Evolutionary conservation across 2,797 vertebrate species (phyloP), one percentile per base, ranked within the genome.

Genomic region (Xiphorhynchus erythropygius): DNA sequence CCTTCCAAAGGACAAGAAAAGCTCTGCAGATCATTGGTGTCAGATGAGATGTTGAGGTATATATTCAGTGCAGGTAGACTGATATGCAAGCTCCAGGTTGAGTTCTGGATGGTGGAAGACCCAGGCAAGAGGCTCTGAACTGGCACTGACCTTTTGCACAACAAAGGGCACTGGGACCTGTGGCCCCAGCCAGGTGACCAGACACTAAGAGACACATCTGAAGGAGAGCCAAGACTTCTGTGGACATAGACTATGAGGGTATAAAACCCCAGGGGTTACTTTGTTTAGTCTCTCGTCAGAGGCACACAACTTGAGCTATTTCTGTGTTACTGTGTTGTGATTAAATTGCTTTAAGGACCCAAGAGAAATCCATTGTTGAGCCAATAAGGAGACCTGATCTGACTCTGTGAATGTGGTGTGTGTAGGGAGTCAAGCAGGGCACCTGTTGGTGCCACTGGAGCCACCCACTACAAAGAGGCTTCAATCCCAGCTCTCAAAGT

Each of bases 181-280:
- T 35, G 15, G 5, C 2, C n/a, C 7, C 52, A 71, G 33, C 12
- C 33, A 52, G 30, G 14, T 39, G n/a, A 71, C 8, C 0, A 0
- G 19, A 32, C 21, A 53, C 53, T 46, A 30, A 52, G 37, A 50
- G 14, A 35, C 28, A 50, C 21, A 57, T 39, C 44, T 52, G 33
- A 30, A 71, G 52, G 6, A 89, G 15, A 35, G 14, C 12, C 5
- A 15, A 78, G 52, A 46, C 18, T 44, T 46, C 18, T 4, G 39
- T 10, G 50, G 17, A 6, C 25, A 46, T 2, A 35, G 65, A 41
- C 25, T 46, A 4, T 28, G 39, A 52, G 18, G 27, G 25, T 7
- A 19, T 41, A 24, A 78, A 71, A 59, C 15, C 17, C 15, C 33
- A 52, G 8, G 24, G 7, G 5, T 71, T 84, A 19, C 22, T 65